These are phyloP conservation scores for Tenualosa ilisha DNA, from an alignment of 2,797 vertebrate species.

Conservation along the genomic window DNA sequence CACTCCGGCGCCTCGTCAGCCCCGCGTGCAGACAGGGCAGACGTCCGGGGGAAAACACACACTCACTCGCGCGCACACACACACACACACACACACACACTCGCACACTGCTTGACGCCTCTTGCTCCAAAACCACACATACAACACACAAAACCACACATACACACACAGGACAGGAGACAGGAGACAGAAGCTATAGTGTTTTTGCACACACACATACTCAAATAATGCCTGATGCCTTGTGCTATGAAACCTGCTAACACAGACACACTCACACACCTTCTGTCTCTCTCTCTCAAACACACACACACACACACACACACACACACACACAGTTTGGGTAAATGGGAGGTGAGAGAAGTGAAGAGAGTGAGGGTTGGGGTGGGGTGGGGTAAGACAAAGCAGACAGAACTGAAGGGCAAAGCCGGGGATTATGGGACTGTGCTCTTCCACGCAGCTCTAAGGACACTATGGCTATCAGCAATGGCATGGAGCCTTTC, in stretches of 20 bases:
- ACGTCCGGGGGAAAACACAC: conserved; percentile 68
- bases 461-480: background rate
- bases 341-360: background rate
- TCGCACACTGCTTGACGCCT: conserved; percentile 15
- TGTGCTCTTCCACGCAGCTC: background rate
- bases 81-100: conserved; percentile 29
- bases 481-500: background rate
- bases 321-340: too few relatives aligned
- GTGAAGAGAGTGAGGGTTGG: background rate
- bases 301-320: too few relatives aligned
- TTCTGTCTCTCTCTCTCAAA: too few relatives aligned
- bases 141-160: background rate
- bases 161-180: too few relatives aligned
- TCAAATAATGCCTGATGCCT: too few relatives aligned
- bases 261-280: too few relatives aligned
- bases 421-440: background rate
- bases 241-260: too few relatives aligned
- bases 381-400: background rate
- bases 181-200: too few relatives aligned
- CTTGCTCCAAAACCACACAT: background rate
- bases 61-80: background rate
- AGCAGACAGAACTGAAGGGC: background rate
- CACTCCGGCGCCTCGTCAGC: conserved; percentile 69
- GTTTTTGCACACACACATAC: too few relatives aligned
- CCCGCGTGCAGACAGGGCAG: conserved; percentile 74